Base-by-base conservation (phyloP, 2,888 invertebrate species). In the Notocelia uddmanniana region DNA sequence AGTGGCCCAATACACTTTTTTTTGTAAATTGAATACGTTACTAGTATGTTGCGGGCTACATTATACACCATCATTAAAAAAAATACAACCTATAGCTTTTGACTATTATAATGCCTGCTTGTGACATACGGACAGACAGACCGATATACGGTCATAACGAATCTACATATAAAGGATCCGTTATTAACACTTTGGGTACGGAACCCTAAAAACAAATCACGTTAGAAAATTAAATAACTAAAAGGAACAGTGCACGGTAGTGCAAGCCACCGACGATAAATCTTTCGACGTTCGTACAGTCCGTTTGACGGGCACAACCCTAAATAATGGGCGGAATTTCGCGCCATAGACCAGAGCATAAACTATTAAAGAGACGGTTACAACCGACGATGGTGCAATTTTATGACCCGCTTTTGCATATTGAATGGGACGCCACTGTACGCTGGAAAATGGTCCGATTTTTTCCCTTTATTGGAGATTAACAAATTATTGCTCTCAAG, bases 281-380 rank as follows among this genome's bases (percentile, higher is more conserved):
- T 88, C 77, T 73, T 79, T 80, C 83, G 81, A 82, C 83, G 83
- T 82, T 79, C 77, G 80, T 79, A 80, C 80, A 82, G 83, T 79
- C 83, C 80, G 85, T 86, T 85, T 88, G 87, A 88, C 83, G 84
- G 83, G 81, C 79, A 77, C 80, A 79, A 80, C 80, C 83, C 83
- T 85, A 84, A 89, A 87, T 89, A 87, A 89, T 88, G 85, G 87
- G 82, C 85, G 87, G 88, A 88, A 86, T 85, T 84, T 86, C 83
- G 84, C 84, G 75, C 87, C 85, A 88, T 89, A 85, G 84, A 86
- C 83, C 84, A 82, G 79, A 82, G 78, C 81, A 85, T 88, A 86
- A 88, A 88, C 87, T 89, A 86, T 89, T 85, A 85, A 84, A 85
- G 82, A 83, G 83, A 81, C 79, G 77, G 80, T 80, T 81, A 83